Percentiles rank a stretch among this genome's conserved stretches.
These are phyloP conservation scores for Drosophila pachea DNA, from an alignment of 1,140 invertebrate genomes.

Conservation along the genomic window DNA sequence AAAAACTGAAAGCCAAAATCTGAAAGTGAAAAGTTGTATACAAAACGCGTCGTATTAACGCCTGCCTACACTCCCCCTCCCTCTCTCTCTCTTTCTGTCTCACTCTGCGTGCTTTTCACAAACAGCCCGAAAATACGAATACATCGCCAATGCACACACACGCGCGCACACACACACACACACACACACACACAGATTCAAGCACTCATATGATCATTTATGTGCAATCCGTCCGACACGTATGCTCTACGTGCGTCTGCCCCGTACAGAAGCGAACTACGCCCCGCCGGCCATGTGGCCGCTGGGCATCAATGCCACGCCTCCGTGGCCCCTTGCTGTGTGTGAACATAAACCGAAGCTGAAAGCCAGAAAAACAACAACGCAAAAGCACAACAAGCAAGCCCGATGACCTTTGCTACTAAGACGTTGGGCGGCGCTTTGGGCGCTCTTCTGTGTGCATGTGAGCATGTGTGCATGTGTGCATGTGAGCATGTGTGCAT, in stretches of 20 bases:
- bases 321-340: constrained; percentile 27
- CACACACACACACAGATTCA: constrained; percentile 18
- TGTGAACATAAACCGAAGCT: constrained; percentile 48
- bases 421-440: constrained; percentile 48
- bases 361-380: constrained; percentile 38
- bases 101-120: constrained; percentile 26
- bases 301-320: constrained; percentile 57
- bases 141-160: constrained; percentile 22
- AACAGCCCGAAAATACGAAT: constrained; percentile 25
- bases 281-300: constrained; percentile 14
- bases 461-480: not conserved
- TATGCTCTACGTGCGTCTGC: constrained; percentile 60
- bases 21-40: constrained; percentile 76
- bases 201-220: constrained; percentile 51
- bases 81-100: not conserved
- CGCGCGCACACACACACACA: too few relatives aligned
- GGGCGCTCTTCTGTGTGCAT: constrained; percentile 5
- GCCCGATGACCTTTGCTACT: constrained; percentile 56
- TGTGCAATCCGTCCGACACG: constrained; percentile 74
- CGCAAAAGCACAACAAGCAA: constrained; percentile 33
- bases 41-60: constrained; percentile 74
- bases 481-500: constrained; percentile 6
- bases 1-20: constrained; percentile 63
- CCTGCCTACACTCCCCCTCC: constrained; percentile 2
- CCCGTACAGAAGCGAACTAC: not conserved